Base-by-base conservation (phyloP, 2,797 vertebrate genomes). In the Poecilia wingei region DNA sequence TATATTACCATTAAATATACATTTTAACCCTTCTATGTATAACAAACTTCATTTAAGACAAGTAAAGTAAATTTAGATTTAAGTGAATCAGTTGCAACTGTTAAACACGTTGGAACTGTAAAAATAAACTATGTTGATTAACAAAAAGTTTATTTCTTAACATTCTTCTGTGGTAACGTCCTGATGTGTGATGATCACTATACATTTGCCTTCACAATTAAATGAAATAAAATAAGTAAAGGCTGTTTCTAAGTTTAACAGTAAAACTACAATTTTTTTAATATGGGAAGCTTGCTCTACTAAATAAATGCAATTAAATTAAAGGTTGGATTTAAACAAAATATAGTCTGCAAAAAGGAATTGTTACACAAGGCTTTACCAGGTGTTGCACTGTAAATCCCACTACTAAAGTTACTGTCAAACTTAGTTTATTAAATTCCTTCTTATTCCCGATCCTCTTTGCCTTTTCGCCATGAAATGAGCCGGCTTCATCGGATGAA, bases 401-500 rank as follows among this genome's bases (percentile, higher is more conserved):
- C 41, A 79, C 41, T 49, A 74, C 57, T 57, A 79, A 76, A 33
- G 72, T 46, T 70, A 46, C 76, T 72, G 28, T 87, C 53, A 28
- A 80, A 41, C 36, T 8, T 46, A 78, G 75, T 79, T 77, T 81
- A 77, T 78, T 82, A 82, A 72, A 49, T 87, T 82, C 71, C 7
- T 51, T 71, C 81, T 80, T 14, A 76, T 61, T 74, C 79, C 49
- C 59, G 70, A 85, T 74, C 77, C 59, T 64, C 76, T 49, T 46
- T 43, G 80, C 76, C 70, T 74, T 74, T 76, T 43, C 46, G 71
- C 66, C 77, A 74, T 31, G 4, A n/a, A 72, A 76, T 75, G 36
- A 66, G 57, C 49, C 36, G 7, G 84, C 85, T 82, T 87, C 59
- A 76, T 77, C 69, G 76, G 85, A 88, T 86, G 81, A 81, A 78